Evolutionary conservation across 2,888 invertebrate species (phyloP), one percentile per base, ranked within the genome.

Genomic region (Parelbella ahira): DNA sequence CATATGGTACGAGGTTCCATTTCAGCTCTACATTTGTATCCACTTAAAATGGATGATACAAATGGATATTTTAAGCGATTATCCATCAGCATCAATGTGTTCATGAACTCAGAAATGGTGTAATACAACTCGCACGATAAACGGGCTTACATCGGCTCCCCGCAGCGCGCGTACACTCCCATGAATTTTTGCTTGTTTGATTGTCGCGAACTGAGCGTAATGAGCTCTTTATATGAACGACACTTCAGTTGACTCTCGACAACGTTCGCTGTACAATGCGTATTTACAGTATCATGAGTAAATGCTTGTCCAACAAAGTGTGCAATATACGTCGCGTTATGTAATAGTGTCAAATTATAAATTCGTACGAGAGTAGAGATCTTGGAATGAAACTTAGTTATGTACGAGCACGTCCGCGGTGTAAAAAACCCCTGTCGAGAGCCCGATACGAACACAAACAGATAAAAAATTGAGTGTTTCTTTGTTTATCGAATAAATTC

Each of bases 401-500:
- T 41, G 39, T 41, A 13, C 32, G 39, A 25, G 25, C 39, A 41
- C 39, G 39, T 33, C n/a, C 20, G 8, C n/a, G 32, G 25, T 20
- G 32, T 41, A 32, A 41, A 41, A 36, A 41, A 12, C 15, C 32
- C 39, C 20, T 15, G 39, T n/a, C n/a, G n/a, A n/a, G n/a, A n/a
- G n/a, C n/a, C n/a, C n/a, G n/a, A 41, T 25, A 13, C 39, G 39
- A 33, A 36, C 15, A 23, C 47, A 47, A 47, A 44, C 47, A 47
- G 32, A 47, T 47, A 44, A 47, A 47, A 47, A 47, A 47, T 39
- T 33, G 44, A 47, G 47, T 44, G 47, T 41, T 37, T 27, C 25
- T 27, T 38, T 44, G 47, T 47, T 47, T 47, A 44, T 44, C 44
- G 47, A 44, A 44, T 47, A 44, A 39, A 47, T 41, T 47, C 33